phyloP scores from a whole-genome alignment of 2,797 vertebrate genomes.

The Diglossa cyanea region DNA sequence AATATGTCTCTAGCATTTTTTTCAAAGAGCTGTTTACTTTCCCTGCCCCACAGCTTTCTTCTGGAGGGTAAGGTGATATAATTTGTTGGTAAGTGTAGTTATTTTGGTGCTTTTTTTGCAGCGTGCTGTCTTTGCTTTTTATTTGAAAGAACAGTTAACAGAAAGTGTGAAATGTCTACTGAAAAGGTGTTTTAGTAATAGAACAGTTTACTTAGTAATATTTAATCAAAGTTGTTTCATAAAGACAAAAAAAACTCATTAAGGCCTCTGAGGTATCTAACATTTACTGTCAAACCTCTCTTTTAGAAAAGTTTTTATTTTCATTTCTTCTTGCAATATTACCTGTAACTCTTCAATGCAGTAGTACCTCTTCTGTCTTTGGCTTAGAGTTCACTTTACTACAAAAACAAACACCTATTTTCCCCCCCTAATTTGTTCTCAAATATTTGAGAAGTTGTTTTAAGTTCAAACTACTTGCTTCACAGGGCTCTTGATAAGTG shows the following conservation, averaged over 20 bases:
- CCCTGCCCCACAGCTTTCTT: rapidly evolving
- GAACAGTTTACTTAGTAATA: neutral
- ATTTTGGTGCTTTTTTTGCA: neutral
- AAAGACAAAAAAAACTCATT: neutral
- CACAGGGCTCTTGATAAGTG: neutral
- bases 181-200: neutral
- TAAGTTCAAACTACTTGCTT: neutral
- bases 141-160: neutral
- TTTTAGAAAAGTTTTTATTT: neutral
- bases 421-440: rapidly evolving
- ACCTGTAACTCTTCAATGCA: neutral
- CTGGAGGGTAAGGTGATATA: neutral
- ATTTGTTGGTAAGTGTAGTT: neutral
- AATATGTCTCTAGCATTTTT: neutral
- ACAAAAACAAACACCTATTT: neutral
- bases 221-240: neutral
- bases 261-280: neutral
- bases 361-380: neutral
- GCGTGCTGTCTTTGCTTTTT: neutral
- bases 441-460: neutral
- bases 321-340: neutral
- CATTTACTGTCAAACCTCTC: neutral
- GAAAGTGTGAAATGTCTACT: neutral
- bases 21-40: neutral
- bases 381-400: neutral